Percentiles rank a stretch among this genome's conserved stretches.
phyloP scores from a whole-genome alignment of 2,888 invertebrate species.

The Parnassius smintheus region DNA sequence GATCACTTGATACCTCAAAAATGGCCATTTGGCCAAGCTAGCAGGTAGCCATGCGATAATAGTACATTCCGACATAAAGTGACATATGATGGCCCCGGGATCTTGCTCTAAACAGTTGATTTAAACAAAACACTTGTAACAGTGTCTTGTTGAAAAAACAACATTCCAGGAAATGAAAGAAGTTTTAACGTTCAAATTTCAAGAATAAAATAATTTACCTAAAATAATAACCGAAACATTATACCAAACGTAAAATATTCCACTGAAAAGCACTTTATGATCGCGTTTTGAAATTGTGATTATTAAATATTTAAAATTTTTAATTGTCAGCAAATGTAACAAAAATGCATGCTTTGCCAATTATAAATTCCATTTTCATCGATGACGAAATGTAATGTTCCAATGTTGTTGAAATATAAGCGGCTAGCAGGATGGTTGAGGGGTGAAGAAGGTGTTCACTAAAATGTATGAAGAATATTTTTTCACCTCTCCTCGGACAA shows the following conservation, averaged over 20 bases:
- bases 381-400: constrained; percentile 35
- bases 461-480: constrained; percentile 47
- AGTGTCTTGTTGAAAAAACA: not conserved
- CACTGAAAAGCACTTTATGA: constrained; percentile 17
- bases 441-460: constrained; percentile 44
- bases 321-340: not conserved
- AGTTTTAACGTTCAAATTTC: not conserved
- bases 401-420: no score
- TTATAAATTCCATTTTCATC: constrained; percentile 15
- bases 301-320: not conserved
- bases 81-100: no score
- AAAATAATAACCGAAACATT: not conserved
- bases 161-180: not conserved
- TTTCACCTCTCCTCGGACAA: constrained; percentile 59
- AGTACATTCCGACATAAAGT: no score
- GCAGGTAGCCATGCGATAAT: no score
- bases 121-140: not conserved
- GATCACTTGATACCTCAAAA: no score
- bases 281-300: not conserved
- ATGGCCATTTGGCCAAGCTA: no score
- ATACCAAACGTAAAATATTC: not conserved
- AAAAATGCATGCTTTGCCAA: constrained; percentile 1
- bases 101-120: not conserved
- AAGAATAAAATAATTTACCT: no score
- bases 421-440: constrained; percentile 38